Base-by-base conservation (phyloP, 1,140 invertebrate species). In the Camponotus floridanus region DNA sequence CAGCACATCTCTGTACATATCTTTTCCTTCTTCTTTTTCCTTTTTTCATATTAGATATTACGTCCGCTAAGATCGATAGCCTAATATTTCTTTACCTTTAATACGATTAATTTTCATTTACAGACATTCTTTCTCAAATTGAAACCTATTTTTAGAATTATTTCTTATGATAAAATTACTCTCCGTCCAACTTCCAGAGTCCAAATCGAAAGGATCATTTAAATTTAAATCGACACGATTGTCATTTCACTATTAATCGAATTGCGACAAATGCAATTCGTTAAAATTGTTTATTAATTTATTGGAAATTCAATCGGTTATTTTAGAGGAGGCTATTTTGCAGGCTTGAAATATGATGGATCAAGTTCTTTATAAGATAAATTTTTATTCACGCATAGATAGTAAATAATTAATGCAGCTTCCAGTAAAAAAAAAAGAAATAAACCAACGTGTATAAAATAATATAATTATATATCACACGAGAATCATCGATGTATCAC, bases 221-320 rank as follows among this genome's bases (percentile, higher is more conserved):
- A 36, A 51, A 9, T 39, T 79, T 68, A 36, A 51, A 51, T 51
- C 21, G 6, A 62, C 21, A 18, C 45, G 64, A 59, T 70, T 18
- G 48, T 59, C 65, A 71, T 71, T 71, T 70, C 39, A 15, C 78
- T 51, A 80, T 42, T 61, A 11, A 73, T 73, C 39, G 55, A 45
- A 45, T 73, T 18, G 62, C 31, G 36, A 55, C 13, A 7, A 78
- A 67, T 67, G 45, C 45, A n/a, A 62, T 62, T 9, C 8, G 26
- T 62, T 39, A 36, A 65, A 11, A 65, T 65, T 45, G 4, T 5
- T n/a, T 45, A 9, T 45, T 8, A n/a, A 11, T 42, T 7, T 45
- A 45, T 11, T 11, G 42, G 13, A 18, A 76, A 39, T 59, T 76
- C 5, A 4, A 61, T 26, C 11, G 18, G 5, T 42, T 31, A 31